Percentiles rank a stretch among this genome's conserved stretches.
These are phyloP conservation scores for Epinephelus moara DNA, from an alignment of 2,113 vertebrate species.

Conservation along the genomic window DNA sequence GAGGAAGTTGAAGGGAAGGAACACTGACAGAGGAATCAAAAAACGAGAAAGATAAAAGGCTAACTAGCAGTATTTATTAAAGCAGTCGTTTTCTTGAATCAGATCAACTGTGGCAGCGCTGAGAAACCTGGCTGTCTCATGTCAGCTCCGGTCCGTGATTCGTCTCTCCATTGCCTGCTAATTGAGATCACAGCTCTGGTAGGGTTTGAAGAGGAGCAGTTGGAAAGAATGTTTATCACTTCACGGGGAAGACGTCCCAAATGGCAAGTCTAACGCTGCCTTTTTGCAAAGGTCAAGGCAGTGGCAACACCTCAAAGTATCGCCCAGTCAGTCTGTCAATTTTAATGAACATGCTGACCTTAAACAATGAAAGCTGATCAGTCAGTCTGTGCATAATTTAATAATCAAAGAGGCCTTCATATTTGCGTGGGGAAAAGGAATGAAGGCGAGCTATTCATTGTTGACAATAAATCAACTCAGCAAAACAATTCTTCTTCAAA, in stretches of 20 bases:
- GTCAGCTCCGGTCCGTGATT: conserved; percentile 12
- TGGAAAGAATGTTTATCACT: conserved; percentile 67
- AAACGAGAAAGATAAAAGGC: conserved; percentile 4
- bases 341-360: conserved; percentile 87
- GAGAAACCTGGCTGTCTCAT: conserved; percentile 7
- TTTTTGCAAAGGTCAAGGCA: conserved; percentile 82
- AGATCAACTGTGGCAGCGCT: neutral
- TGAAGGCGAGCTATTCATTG: conserved; percentile 28
- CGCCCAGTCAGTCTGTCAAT: conserved; percentile 73
- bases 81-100: conserved; percentile 21
- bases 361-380: conserved; percentile 80
- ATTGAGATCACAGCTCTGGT: conserved; percentile 77
- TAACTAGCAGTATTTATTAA: neutral
- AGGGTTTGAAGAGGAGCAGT: conserved; percentile 53
- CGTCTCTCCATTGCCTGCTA: conserved; percentile 45
- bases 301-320: conserved; percentile 70
- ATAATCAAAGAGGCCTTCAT: conserved; percentile 48
- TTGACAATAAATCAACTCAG: conserved; percentile 64
- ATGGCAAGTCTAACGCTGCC: conserved; percentile 71
- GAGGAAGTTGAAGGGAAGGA: neutral
- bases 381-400: conserved; percentile 68
- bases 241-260: conserved; percentile 55
- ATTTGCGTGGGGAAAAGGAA: conserved; percentile 20
- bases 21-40: neutral
- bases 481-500: conserved; percentile 68